Evolutionary conservation across 1,140 invertebrate species (phyloP).

Genomic region (Drosophila teissieri): DNA sequence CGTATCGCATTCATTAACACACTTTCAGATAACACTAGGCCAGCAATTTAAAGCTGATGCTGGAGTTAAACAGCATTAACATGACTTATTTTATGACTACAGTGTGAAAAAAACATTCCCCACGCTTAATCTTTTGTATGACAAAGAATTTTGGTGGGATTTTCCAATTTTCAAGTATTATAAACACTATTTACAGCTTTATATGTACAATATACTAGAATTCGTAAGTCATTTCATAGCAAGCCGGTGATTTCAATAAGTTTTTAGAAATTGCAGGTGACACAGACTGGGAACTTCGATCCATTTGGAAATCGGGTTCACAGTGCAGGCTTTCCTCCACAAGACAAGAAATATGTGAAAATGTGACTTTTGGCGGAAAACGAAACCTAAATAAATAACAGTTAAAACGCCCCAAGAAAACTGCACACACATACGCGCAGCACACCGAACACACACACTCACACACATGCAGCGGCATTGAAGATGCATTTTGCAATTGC

Average conservation of each 20-base stretch:
- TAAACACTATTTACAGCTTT: neutral
- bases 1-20: neutral
- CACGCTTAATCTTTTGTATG: too few species aligned
- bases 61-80: slow-evolving; percentile 7
- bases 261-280: neutral
- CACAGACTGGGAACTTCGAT: neutral
- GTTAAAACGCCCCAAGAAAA: slow-evolving; percentile 27
- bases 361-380: neutral
- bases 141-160: too few species aligned
- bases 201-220: neutral
- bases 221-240: neutral
- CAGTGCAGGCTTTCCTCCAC: neutral
- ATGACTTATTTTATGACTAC: neutral
- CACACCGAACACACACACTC: neutral
- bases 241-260: neutral
- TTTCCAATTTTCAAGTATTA: neutral
- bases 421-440: slow-evolving; percentile 12
- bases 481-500: slow-evolving; percentile 34
- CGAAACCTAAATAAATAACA: slow-evolving; percentile 4
- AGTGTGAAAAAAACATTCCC: too few species aligned
- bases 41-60: neutral
- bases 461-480: slow-evolving; percentile 5
- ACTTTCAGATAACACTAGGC: neutral
- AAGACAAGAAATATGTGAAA: neutral
- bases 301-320: neutral